Evolutionary conservation across 2,113 vertebrate species (phyloP), one percentile per base, ranked within the genome.

Genomic region (Cavia aperea): DNA sequence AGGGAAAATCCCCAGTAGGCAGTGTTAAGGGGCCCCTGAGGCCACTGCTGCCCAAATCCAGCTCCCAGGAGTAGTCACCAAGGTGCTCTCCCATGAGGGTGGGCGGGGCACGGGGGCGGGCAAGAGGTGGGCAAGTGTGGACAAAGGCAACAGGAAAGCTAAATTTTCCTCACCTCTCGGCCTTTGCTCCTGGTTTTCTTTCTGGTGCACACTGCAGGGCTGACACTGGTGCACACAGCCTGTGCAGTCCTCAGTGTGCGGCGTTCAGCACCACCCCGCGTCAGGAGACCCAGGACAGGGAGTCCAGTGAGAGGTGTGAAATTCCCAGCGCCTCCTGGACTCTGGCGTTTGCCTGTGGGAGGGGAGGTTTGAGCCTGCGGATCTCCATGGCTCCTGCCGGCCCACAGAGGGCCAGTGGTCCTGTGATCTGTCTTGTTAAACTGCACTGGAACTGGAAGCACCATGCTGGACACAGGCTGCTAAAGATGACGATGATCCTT

Each of bases 231-330:
- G 14, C 77, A 78, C 23, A 8, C 9, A 0, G 0, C 33, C 46
- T 18, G 56, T 56, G 0, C 5, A 62, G 18, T 16, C 65, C 33
- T 33, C 15, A 3, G 14, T 62, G 62, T 10, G 8, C 65, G 36
- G 33, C 33, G 14, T n/a, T 33, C 1, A 60, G 36, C 56, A 2
- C 3, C 0, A 1, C 18, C 13, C 2, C 4, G 7, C 68, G 2
- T 58, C 16, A 19, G 51, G n/a, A 68, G 23, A 26, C n/a, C 2
- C 14, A 12, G 56, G 6, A 60, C 88, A 51, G 54, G 29, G 5
- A 39, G 46, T 24, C 31, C 1, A 31, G 78, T 19, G 56, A 56
- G 15, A 68, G 36, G 33, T 15, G 4, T 4, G 60, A 88, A 85
- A 73, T 21, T 79, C 36, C 23, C 5, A 7, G 16, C 15, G 65